Base-by-base conservation (phyloP, 1,140 invertebrate genomes). In the Neuroterus valhalla region DNA sequence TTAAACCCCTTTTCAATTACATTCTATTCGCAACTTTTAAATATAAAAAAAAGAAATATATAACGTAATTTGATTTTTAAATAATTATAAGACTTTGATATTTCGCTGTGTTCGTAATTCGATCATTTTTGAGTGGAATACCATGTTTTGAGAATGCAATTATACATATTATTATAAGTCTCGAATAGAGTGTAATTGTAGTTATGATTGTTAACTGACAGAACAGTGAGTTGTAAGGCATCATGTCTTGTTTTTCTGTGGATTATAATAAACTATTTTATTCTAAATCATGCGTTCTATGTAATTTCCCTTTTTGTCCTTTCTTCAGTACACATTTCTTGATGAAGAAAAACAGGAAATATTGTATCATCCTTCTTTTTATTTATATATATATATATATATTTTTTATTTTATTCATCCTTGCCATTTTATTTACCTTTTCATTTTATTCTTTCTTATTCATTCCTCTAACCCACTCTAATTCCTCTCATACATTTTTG, bases 181-280 rank as follows among this genome's bases (percentile, higher is more conserved):
- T 15, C 74, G 55, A 66, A 55, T 67, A 78, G 79, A 83, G 68
- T 78, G 77, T 85, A 82, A 86, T 82, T 82, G 81, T 83, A 87
- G 84, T 86, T 88, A 87, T 89, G 88, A 81, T 79, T 82, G 81
- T 87, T 89, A 85, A 89, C 78, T 83, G 87, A 88, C 83, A 85
- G 82, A 82, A 88, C 84, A 86, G 87, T 87, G 86, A 89, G 85
- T 89, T 84, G 84, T 87, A 80, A 89, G 89, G 82, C 87, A 89
- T 90, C 81, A 88, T 88, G 88, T 89, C 87, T 88, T 89, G 87
- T 89, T 88, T 90, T 88, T 88, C 88, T 89, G 88, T 90, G 88
- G 84, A 89, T 88, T 87, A 89, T 82, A 89, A 89, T 89, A 89
- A 89, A 90, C 88, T 90, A 90, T 90, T 90, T 90, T 90, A 90